A percentile compares a stretch with the other conserved stretches of the same genome.
These are phyloP conservation scores for Nymphalis urticae DNA, from an alignment of 2,888 invertebrate species.

Conservation along the genomic window DNA sequence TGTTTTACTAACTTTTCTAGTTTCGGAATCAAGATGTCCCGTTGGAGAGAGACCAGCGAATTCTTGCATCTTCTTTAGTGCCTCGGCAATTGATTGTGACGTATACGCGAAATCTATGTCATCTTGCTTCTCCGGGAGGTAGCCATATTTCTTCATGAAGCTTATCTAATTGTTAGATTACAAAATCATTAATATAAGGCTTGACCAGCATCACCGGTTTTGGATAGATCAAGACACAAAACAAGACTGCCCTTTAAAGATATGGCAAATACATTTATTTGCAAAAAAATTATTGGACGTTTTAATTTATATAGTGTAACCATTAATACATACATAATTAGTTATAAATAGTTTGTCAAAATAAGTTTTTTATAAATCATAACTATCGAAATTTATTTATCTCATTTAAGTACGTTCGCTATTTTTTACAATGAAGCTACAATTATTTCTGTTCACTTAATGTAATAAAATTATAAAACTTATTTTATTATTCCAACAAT, in stretches of 20 bases:
- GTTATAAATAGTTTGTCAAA: too few species aligned
- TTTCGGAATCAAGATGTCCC: constrained; percentile 84
- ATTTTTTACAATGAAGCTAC: too few species aligned
- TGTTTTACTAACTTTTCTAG: constrained; percentile 75
- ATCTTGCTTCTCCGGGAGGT: constrained; percentile 80
- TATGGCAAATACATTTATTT: too few species aligned
- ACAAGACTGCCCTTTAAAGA: too few species aligned
- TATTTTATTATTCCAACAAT: constrained; percentile 13
- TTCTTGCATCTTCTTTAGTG: constrained; percentile 85
- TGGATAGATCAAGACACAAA: too few species aligned
- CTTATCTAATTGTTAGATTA: constrained; percentile 69
- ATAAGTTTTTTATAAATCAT: too few species aligned
- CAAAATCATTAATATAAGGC: neutral
- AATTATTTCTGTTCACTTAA: neutral
- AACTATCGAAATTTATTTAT: too few species aligned
- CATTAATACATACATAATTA: too few species aligned
- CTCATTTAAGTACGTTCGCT: too few species aligned
- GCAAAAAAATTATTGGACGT: too few species aligned
- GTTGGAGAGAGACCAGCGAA: constrained; percentile 87
- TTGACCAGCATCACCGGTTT: neutral
- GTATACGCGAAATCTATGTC: constrained; percentile 83
- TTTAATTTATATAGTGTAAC: too few species aligned
- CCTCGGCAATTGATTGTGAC: constrained; percentile 82
- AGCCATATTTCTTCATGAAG: constrained; percentile 87
- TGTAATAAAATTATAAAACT: neutral